A percentile compares a stretch with the other conserved stretches of the same genome.
These are phyloP conservation scores for Mythimna vitellina DNA, from an alignment of 2,888 invertebrate species.

Conservation along the genomic window DNA sequence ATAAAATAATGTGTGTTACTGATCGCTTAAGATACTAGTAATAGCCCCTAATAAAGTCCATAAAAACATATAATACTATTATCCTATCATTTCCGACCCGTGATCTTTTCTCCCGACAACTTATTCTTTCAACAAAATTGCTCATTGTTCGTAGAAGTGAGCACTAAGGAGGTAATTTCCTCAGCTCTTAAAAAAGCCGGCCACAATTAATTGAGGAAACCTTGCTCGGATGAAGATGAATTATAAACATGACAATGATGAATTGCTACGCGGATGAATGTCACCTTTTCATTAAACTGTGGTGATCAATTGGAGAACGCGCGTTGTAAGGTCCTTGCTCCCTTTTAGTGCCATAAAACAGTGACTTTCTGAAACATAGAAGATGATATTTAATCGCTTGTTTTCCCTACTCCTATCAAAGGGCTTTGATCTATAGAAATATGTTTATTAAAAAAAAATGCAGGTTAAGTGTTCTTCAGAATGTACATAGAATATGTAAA, in stretches of 20 bases:
- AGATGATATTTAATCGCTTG: too few relatives aligned
- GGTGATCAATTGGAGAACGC: constrained; percentile 63
- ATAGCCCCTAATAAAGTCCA: constrained; percentile 27
- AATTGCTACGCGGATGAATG: constrained; percentile 58
- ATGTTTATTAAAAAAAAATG: too few relatives aligned
- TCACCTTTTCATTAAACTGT: constrained; percentile 70
- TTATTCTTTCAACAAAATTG: constrained; percentile 52
- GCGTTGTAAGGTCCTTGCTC: too few relatives aligned
- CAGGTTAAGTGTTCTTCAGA: too few relatives aligned
- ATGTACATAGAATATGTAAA: too few relatives aligned
- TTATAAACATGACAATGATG: constrained; percentile 71
- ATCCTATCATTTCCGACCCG: constrained; percentile 54
- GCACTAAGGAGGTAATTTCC: constrained; percentile 57
- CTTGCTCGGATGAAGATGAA: constrained; percentile 68
- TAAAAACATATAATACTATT: constrained; percentile 44
- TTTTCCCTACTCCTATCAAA: too few relatives aligned
- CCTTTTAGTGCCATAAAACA: too few relatives aligned
- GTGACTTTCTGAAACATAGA: too few relatives aligned
- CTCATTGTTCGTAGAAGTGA: constrained; percentile 55
- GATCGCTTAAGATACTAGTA: constrained; percentile 23
- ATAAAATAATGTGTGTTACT: constrained; percentile 17
- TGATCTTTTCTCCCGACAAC: constrained; percentile 39
- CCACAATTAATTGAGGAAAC: constrained; percentile 64
- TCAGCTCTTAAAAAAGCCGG: constrained; percentile 52
- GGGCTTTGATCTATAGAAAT: too few relatives aligned